These are phyloP conservation scores for Argyresthia albistria DNA, from an alignment of 2,888 invertebrate genomes.

Conservation along the genomic window DNA sequence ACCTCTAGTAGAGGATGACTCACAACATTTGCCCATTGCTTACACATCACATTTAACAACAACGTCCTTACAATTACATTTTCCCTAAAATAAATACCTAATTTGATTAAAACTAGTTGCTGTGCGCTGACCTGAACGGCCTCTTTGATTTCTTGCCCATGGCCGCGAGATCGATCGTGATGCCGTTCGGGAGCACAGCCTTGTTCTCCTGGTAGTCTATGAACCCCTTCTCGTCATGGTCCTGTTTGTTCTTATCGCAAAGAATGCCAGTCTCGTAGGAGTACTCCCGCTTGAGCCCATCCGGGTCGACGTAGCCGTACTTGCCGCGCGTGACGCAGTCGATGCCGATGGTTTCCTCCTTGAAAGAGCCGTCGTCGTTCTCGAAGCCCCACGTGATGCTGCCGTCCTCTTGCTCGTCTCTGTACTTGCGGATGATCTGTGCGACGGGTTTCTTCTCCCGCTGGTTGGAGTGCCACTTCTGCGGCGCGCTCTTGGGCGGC, in stretches of 20 bases:
- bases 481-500: conserved; percentile 35
- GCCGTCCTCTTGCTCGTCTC: conserved; percentile 85
- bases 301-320: conserved; percentile 89
- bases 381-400: conserved; percentile 92
- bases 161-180: conserved; percentile 77
- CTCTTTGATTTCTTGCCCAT: conserved; percentile 82
- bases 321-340: conserved; percentile 85
- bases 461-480: conserved; percentile 54
- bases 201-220: conserved; percentile 83
- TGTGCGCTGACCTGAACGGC: conserved; percentile 71
- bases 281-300: conserved; percentile 86
- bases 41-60: conserved; percentile 29
- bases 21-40: background rate
- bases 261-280: conserved; percentile 86
- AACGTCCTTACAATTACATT: conserved; percentile 45
- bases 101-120: conserved; percentile 46
- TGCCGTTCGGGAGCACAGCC: conserved; percentile 80
- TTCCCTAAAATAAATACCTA: conserved; percentile 60
- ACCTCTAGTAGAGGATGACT: too few species aligned
- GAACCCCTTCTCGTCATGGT: conserved; percentile 74
- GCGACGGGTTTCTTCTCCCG: conserved; percentile 79
- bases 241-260: conserved; percentile 73
- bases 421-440: conserved; percentile 79
- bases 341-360: conserved; percentile 85
- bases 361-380: conserved; percentile 90